Conservation (phyloP, 2,113 vertebrate species). For the Cathartes aura region DNA sequence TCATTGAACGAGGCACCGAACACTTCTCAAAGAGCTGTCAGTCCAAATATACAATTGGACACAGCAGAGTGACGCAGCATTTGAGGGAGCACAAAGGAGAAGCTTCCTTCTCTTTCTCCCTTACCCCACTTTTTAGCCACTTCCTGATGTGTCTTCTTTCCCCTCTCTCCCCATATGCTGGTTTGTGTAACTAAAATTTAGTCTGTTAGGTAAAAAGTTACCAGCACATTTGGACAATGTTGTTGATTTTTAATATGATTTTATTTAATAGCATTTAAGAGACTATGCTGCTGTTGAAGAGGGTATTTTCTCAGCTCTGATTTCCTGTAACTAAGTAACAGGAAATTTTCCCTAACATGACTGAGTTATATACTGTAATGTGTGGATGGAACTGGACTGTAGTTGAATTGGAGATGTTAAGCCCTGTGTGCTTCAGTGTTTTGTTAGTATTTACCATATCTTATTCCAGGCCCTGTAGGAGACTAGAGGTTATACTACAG, state of each 20-base stretch:
- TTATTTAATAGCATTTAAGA: not conserved
- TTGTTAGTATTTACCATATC: not conserved
- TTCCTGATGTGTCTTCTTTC: not conserved
- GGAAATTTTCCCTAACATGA: not conserved
- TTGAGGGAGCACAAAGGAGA: not conserved
- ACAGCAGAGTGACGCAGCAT: not conserved
- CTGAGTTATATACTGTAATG: not conserved
- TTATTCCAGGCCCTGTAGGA: not conserved
- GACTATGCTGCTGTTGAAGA: not conserved
- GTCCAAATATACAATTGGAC: rapidly evolving
- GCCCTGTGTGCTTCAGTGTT: not conserved
- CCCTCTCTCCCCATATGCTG: too few species aligned
- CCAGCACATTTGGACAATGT: too few species aligned
- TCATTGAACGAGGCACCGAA: not conserved
- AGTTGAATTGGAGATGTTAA: not conserved
- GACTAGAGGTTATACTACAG: not conserved
- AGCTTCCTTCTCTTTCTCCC: not conserved
- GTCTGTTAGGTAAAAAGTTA: not conserved
- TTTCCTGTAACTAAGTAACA: not conserved
- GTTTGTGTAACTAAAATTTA: not conserved
- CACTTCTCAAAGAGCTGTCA: not conserved
- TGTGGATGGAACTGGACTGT: not conserved
- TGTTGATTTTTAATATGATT: not conserved
- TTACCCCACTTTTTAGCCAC: too few species aligned
- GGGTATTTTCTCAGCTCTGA: not conserved